These are phyloP conservation scores for Cenopis cana DNA, from an alignment of 2,888 invertebrate species.

Conservation along the genomic window DNA sequence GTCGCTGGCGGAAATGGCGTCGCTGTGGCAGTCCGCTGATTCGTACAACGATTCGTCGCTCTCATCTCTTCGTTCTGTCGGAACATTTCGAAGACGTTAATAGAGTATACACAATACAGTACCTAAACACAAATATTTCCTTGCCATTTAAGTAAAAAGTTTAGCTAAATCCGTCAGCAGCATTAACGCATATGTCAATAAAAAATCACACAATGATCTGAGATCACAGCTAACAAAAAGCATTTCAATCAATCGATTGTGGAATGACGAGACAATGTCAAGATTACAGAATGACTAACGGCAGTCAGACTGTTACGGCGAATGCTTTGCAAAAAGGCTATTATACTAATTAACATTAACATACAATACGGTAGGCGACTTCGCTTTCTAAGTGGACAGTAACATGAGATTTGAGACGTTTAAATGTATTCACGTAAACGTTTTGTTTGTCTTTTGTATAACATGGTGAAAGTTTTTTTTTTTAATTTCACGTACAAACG, in stretches of 20 bases:
- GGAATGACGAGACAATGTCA: conserved; percentile 47
- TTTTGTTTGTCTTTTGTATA: conserved; percentile 39
- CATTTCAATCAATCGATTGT: conserved; percentile 54
- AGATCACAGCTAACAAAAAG: conserved; percentile 50
- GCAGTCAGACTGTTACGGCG: conserved; percentile 40
- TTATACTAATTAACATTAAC: conserved; percentile 56
- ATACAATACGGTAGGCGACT: conserved; percentile 55
- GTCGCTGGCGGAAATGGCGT: conserved; percentile 77
- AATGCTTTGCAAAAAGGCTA: conserved; percentile 42
- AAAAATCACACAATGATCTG: conserved; percentile 57
- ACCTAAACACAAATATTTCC: conserved; percentile 48
- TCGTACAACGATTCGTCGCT: conserved; percentile 82
- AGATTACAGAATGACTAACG: conserved; percentile 52
- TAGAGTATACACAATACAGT: conserved; percentile 29
- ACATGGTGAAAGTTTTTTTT: conserved; percentile 41
- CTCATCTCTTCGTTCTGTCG: conserved; percentile 78
- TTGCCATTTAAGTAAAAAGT: conserved; percentile 55
- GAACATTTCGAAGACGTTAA: conserved; percentile 51
- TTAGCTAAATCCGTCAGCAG: conserved; percentile 2
- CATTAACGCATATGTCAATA: conserved; percentile 39
- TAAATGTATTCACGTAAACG: conserved; percentile 40
- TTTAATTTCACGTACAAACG: conserved; percentile 33
- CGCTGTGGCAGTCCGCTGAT: conserved; percentile 80
- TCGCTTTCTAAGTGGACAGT: conserved; percentile 52
- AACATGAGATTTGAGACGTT: conserved; percentile 22